Base-by-base conservation (phyloP, 2,797 vertebrate genomes). In the Orestias chungarensis region DNA sequence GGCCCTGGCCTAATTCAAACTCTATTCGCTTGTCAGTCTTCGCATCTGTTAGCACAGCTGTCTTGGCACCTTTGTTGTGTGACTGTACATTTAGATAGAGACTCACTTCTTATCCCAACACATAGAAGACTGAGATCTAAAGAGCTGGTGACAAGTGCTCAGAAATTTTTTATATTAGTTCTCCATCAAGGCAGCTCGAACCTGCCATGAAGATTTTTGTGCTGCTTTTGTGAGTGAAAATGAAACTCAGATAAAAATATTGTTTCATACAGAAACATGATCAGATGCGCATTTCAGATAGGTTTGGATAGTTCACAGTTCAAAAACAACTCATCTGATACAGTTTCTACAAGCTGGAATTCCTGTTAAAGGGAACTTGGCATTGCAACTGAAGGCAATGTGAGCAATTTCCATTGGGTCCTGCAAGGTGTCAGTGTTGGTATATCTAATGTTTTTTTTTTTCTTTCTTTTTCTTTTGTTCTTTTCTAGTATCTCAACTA, bases 81-180 rank as follows among this genome's bases (percentile, higher is more conserved):
- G 71, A 74, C 70, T 73, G 52, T 68, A 74, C 80, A 44, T 73
- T 64, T 27, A 57, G 44, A 27, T 27, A 43, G 52, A 67, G 68
- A 71, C 42, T 74, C 47, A 42, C 71, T 75, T 75, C 46, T 68
- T 50, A 64, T 75, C 74, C 27, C 40, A 29, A 74, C 57, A 54
- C n/a, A 70, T 46, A 44, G 46, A 67, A 2, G 10, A 54, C 38
- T 38, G 35, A 18, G 50, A 71, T 50, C 54, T 81, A 70, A 89
- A 79, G 73, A 11, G 33, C 29, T 2, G 10, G 29, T 75, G 84
- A 70, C 70, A 78, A 75, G 68, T 77, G 73, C 79, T 75, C 61
- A 46, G 75, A 73, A 76, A 52, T 50, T 71, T 79, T 74, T 68
- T 66, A 35, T 1, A 57, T 68, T 62, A 66, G 54, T 57, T 82